phyloP scores from a whole-genome alignment of 2,797 vertebrate genomes.

The Leptodactylus fallax region DNA sequence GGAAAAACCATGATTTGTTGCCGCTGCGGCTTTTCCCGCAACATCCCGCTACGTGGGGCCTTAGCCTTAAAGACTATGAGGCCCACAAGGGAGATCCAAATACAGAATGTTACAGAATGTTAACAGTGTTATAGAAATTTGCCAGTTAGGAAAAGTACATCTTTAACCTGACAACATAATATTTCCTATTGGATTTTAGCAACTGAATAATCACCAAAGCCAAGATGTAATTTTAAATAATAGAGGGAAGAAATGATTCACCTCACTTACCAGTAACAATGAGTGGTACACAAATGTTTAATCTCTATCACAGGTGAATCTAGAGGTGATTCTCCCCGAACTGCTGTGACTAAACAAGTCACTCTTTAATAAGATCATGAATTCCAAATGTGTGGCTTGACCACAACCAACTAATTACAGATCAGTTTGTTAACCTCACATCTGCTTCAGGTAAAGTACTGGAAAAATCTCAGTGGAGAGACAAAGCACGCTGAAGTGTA shows the following conservation, averaged over 20 bases:
- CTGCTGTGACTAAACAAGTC: constrained; percentile 27
- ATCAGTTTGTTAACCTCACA: constrained; percentile 46
- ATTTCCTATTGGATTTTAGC: neutral
- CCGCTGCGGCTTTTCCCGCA: too few species aligned
- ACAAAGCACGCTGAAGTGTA: constrained; percentile 51
- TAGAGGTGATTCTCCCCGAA: neutral
- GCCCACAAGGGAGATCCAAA: neutral
- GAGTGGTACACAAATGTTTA: neutral
- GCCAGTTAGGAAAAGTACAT: neutral
- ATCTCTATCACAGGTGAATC: neutral
- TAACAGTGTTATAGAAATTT: neutral
- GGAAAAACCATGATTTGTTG: too few species aligned
- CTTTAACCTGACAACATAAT: neutral
- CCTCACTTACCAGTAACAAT: neutral
- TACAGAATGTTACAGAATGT: neutral
- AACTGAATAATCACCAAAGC: neutral
- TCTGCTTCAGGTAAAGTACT: constrained; percentile 53
- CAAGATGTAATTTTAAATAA: neutral
- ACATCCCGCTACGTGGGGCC: too few species aligned
- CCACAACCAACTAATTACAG: constrained; percentile 45
- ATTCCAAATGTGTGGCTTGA: constrained; percentile 44
- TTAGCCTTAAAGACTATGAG: neutral
- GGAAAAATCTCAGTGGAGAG: constrained; percentile 31
- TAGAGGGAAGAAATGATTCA: neutral
- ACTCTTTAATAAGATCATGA: constrained; percentile 46